phyloP scores from a whole-genome alignment of 2,797 vertebrate species.

The Simalia tracyae region DNA sequence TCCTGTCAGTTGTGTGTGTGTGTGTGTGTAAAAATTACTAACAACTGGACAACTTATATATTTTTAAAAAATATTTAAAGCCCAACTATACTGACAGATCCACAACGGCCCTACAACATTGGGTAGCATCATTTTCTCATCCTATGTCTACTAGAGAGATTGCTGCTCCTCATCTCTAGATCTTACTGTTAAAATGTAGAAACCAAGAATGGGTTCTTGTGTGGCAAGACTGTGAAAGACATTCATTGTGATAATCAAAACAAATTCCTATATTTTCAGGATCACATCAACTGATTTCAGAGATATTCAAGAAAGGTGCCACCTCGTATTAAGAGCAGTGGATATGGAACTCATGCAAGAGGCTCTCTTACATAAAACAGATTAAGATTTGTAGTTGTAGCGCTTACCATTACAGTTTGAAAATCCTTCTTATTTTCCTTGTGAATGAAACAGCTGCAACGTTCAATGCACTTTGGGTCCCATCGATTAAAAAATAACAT shows the following conservation, averaged over 20 bases:
- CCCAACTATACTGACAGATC: neutral
- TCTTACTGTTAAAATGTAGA: neutral
- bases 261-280: neutral
- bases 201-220: neutral
- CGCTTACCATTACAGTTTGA: neutral
- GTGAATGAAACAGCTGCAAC: neutral
- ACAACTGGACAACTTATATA: neutral
- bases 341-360: neutral
- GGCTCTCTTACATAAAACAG: neutral
- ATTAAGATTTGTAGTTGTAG: neutral
- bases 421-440: neutral
- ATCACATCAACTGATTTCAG: no score
- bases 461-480: neutral
- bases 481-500: neutral
- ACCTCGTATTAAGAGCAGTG: neutral
- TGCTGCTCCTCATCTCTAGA: neutral
- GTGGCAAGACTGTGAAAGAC: neutral
- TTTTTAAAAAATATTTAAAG: neutral
- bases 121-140: neutral
- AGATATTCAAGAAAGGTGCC: neutral
- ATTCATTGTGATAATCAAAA: neutral
- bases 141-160: neutral
- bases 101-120: neutral
- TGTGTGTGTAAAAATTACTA: neutral
- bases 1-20: neutral